These are phyloP conservation scores for Malurus elegans DNA, from an alignment of 2,113 vertebrate species.

Conservation along the genomic window DNA sequence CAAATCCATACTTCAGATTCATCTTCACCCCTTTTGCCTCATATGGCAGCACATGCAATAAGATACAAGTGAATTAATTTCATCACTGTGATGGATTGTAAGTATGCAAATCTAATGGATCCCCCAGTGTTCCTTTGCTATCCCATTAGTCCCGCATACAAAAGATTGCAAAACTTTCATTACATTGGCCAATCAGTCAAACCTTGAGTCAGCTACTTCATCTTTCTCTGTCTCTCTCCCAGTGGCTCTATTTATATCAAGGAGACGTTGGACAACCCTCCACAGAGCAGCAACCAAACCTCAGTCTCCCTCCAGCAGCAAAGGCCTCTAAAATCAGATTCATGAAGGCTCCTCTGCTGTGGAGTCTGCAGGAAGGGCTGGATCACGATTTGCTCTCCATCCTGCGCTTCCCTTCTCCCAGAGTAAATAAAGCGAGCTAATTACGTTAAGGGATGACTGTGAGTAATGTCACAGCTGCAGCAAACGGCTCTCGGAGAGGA, in stretches of 20 bases:
- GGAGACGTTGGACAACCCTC: neutral
- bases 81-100: constrained; percentile 25
- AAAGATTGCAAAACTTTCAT: constrained; percentile 44
- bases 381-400: neutral
- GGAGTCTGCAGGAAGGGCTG: neutral
- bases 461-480: constrained; percentile 64
- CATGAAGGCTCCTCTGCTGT: neutral
- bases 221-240: constrained; percentile 23
- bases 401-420: neutral
- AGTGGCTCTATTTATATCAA: neutral
- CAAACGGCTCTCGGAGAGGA: constrained; percentile 32
- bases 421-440: constrained; percentile 45
- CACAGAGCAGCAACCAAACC: neutral
- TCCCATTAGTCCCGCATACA: constrained; percentile 12
- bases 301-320: neutral
- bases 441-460: constrained; percentile 56
- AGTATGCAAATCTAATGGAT: constrained; percentile 50
- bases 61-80: constrained; percentile 36
- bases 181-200: constrained; percentile 32
- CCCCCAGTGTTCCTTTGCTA: constrained; percentile 25
- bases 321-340: neutral
- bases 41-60: neutral
- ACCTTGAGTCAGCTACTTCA: neutral
- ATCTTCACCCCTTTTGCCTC: neutral
- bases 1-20: neutral